Percentiles rank a stretch among this genome's conserved stretches.
Evolutionary conservation across 1,140 invertebrate genomes (phyloP).

Genomic region (Zaprionus kolodkinae): DNA sequence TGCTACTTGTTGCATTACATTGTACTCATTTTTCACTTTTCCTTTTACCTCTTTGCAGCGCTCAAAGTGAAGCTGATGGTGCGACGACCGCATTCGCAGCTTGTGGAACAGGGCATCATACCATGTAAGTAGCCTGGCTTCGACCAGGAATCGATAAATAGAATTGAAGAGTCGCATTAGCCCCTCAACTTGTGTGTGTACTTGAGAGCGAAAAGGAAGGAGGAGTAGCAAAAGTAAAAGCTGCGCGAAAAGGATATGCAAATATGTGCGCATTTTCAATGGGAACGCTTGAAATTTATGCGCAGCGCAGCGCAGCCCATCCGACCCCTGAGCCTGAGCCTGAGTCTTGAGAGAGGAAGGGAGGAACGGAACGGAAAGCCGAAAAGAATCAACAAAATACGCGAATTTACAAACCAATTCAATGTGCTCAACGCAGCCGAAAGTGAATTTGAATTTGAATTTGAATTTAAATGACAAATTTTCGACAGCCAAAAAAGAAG

Average conservation of each 20-base stretch:
- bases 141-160: constrained; percentile 59
- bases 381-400: constrained; percentile 71
- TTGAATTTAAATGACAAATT: constrained; percentile 81
- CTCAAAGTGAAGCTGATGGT: constrained; percentile 98
- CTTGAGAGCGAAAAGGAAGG: constrained; percentile 15
- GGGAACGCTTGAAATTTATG: constrained; percentile 68
- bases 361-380: constrained; percentile 21
- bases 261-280: constrained; percentile 73
- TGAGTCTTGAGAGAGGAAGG: constrained; percentile 1
- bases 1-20: constrained; percentile 52
- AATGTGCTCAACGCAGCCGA: constrained; percentile 55
- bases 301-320: no score
- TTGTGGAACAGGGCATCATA: constrained; percentile 98
- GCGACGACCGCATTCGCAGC: constrained; percentile 95
- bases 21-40: constrained; percentile 59
- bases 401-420: constrained; percentile 81
- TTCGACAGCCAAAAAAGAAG: constrained; percentile 36
- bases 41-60: constrained; percentile 88
- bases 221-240: constrained; percentile 28
- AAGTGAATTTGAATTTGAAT: constrained; percentile 72
- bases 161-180: constrained; percentile 59
- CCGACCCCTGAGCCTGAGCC: no score
- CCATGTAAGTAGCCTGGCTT: constrained; percentile 92
- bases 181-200: constrained; percentile 60
- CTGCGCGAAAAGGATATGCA: constrained; percentile 69